Base-by-base conservation (phyloP, 2,797 vertebrate species). In the Pelochelys cantorii region DNA sequence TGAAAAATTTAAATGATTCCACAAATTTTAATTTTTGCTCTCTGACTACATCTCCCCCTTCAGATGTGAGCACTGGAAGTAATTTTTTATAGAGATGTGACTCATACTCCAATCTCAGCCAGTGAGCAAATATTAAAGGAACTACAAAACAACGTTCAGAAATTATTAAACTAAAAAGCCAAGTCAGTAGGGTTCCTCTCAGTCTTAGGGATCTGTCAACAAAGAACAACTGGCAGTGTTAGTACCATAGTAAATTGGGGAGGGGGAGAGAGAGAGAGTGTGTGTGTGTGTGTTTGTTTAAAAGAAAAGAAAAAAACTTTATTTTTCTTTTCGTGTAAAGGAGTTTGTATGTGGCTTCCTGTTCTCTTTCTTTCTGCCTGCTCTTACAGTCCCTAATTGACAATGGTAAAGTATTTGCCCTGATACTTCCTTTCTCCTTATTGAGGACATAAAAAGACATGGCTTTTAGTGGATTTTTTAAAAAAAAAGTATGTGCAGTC, bases 361-460 rank as follows among this genome's bases (percentile, higher is more conserved):
- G n/a, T 68, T 37, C 18, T 37, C 18, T 20, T 17, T n/a, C 65
- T 68, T 34, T 34, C 65, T 68, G 17, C 17, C 65, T 22, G 68
- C 20, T 71, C 4, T 71, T 31, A 60, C 74, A 75, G 15, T n/a
- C 4, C 20, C 60, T 53, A 65, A 68, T 34, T 53, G 25, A 8
- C 12, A 7, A 37, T 77, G 15, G 52, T 77, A 34, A 34, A 71
- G 17, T 37, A 71, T 71, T 34, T 71, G 68, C 68, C 34, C 18
- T 2, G 20, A 71, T 37, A 71, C n/a, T 93, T 97, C 83, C 86
- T 89, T 88, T 71, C 74, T 68, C 42, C 57, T 59, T 57, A 89
- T 92, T 65, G 79, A 57, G 71, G 93, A 83, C 48, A n/a, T 31
- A 52, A 90, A 88, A 89, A 85, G 22, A 55, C 0, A 59, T 23